A percentile compares a stretch with the other conserved stretches of the same genome.
Conservation (phyloP, 1,140 invertebrate species). For the Drosophila elegans region DNA sequence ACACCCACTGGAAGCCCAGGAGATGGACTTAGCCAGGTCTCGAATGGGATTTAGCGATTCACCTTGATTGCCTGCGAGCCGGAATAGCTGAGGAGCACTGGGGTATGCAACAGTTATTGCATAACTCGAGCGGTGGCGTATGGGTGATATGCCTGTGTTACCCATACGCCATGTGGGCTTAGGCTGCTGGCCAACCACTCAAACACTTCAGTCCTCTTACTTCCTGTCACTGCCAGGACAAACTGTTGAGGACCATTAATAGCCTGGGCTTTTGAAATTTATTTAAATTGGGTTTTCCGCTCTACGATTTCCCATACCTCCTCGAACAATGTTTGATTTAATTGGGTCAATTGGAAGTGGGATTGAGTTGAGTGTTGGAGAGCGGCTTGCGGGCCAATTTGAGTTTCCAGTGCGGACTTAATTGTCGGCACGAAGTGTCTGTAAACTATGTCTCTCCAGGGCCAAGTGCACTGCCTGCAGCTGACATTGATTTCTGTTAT, state of each 20-base stretch:
- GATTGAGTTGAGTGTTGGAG: constrained; percentile 33
- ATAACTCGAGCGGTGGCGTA: constrained; percentile 57
- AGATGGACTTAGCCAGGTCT: constrained; percentile 20
- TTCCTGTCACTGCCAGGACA: constrained; percentile 33
- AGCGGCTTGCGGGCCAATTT: constrained; percentile 19
- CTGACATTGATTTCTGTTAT: constrained; percentile 75
- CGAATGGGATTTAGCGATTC: constrained; percentile 30
- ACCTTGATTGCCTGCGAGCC: constrained; percentile 29
- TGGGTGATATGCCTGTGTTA: constrained; percentile 16
- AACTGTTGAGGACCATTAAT: constrained; percentile 14
- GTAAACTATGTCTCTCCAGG: constrained; percentile 7
- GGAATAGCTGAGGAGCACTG: constrained; percentile 12
- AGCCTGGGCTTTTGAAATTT: constrained; percentile 51
- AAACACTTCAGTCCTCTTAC: constrained; percentile 6
- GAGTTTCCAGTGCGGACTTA: constrained; percentile 35
- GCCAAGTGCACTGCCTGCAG: constrained; percentile 37
- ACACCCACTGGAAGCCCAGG: constrained; percentile 9
- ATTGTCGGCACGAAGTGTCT: constrained; percentile 26
- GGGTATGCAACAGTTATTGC: constrained; percentile 67
- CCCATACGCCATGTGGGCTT: constrained; percentile 23
- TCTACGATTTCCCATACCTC: constrained; percentile 5
- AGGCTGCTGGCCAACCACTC: background rate
- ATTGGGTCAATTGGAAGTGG: constrained; percentile 56
- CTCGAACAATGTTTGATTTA: constrained; percentile 45
- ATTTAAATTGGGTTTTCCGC: constrained; percentile 46